A percentile compares a stretch with the other conserved stretches of the same genome.
Conservation (phyloP, 1,140 invertebrate species). For the Teleogryllus occipitalis region DNA sequence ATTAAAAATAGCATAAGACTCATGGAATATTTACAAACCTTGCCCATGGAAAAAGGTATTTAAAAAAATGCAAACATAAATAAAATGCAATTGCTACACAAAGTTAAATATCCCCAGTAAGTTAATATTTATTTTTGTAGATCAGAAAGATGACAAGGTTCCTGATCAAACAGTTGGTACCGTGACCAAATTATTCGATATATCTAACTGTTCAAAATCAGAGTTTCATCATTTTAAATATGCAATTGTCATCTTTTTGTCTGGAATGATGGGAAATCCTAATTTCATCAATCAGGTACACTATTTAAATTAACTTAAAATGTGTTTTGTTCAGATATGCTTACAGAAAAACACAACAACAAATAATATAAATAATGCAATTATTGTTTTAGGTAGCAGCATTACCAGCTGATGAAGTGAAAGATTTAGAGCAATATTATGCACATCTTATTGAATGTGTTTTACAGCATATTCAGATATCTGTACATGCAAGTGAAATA, state of each 20-base stretch:
- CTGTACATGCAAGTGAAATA: constrained; percentile 3
- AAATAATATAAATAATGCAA: not conserved
- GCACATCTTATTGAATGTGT: not conserved
- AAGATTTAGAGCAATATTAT: not conserved
- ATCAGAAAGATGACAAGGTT: not conserved
- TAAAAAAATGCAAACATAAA: not conserved
- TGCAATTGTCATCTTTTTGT: not conserved
- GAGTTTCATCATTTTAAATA: not conserved
- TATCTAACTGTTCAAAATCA: not conserved
- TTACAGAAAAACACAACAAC: not conserved
- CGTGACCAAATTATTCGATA: not conserved
- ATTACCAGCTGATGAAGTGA: not conserved
- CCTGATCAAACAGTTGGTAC: not conserved
- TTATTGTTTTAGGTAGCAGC: not conserved
- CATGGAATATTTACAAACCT: constrained; percentile 50
- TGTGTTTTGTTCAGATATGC: not conserved
- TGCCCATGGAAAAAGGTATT: constrained; percentile 55
- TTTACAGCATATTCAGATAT: not conserved
- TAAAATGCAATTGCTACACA: not conserved
- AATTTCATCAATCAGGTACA: not conserved
- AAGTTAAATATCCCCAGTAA: not conserved
- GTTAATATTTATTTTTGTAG: not conserved
- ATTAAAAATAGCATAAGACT: constrained; percentile 57
- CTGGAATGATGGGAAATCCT: not conserved
- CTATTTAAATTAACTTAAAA: not conserved